phyloP scores from a whole-genome alignment of 2,113 vertebrate genomes.

The Alaudala cheleensis region DNA sequence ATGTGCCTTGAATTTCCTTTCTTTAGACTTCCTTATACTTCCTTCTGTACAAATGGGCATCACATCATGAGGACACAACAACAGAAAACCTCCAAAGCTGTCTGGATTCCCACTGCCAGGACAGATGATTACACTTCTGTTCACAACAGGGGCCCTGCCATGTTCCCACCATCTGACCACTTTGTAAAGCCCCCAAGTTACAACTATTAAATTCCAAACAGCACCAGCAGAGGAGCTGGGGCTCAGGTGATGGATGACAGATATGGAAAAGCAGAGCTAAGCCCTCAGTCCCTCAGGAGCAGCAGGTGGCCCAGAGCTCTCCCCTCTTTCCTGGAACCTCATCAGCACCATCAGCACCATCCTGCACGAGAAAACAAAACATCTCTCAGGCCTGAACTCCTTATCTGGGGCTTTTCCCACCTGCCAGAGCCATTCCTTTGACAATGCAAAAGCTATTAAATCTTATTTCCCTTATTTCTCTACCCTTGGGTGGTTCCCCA shows the following conservation, averaged over 20 bases:
- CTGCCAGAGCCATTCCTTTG: neutral
- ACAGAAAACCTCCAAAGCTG: neutral
- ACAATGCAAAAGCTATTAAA: neutral
- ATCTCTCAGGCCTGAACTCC: neutral
- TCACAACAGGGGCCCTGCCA: neutral
- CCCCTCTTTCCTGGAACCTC: neutral
- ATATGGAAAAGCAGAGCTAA: neutral
- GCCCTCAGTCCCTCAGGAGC: neutral
- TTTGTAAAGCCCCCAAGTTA: neutral
- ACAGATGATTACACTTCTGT: rapidly evolving
- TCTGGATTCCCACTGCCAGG: neutral
- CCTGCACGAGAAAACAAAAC: neutral
- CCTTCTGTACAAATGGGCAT: neutral
- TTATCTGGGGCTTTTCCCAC: neutral
- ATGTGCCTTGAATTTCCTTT: neutral
- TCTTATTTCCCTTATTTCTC: neutral
- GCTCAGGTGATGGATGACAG: neutral
- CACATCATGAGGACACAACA: neutral
- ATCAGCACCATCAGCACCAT: neutral
- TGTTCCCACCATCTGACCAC: rapidly evolving
- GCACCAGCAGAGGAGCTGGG: neutral
- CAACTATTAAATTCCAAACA: neutral
- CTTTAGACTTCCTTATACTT: rapidly evolving
- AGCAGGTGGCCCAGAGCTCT: neutral
- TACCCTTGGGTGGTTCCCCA: neutral